These are phyloP conservation scores for Arenaria interpres DNA, from an alignment of 2,113 vertebrate genomes.

Conservation along the genomic window DNA sequence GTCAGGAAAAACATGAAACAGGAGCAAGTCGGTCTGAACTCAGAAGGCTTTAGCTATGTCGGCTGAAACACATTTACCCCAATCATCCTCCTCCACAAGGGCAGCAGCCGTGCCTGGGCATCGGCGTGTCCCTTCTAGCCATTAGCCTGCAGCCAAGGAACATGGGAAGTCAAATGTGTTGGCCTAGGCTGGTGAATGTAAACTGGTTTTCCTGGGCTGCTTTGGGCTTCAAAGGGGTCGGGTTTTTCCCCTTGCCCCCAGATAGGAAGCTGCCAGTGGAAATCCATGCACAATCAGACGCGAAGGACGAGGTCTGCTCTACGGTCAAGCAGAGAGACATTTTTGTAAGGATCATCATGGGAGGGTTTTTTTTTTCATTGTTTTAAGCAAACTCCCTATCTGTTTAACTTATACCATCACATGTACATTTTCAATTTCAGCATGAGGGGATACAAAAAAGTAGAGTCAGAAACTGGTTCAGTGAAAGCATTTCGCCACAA, in stretches of 20 bases:
- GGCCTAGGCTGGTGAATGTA: not conserved
- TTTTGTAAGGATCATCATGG: not conserved
- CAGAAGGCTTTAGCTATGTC: not conserved
- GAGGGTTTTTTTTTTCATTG: not conserved
- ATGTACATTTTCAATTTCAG: constrained; percentile 7
- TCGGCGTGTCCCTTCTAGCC: not conserved
- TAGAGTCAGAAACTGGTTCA: constrained; percentile 26
- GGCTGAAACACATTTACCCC: not conserved
- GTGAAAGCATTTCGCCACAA: constrained; percentile 66
- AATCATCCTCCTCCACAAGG: not conserved
- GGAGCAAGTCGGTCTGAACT: not conserved
- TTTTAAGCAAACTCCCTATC: constrained; percentile 9
- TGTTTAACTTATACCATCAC: not conserved
- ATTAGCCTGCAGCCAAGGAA: not conserved
- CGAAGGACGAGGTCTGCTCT: not conserved
- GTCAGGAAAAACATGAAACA: not conserved
- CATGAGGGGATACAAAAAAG: constrained; percentile 31
- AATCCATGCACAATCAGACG: constrained; percentile 28
- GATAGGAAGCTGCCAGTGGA: not conserved
- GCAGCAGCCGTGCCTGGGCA: not conserved
- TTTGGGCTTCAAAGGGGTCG: not conserved
- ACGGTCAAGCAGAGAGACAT: not conserved
- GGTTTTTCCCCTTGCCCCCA: not conserved
- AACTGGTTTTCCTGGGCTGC: not conserved
- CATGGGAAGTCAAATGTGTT: not conserved